Evolutionary conservation across 1,140 invertebrate genomes (phyloP).

Genomic region (Ditylenchus dipsaci): DNA sequence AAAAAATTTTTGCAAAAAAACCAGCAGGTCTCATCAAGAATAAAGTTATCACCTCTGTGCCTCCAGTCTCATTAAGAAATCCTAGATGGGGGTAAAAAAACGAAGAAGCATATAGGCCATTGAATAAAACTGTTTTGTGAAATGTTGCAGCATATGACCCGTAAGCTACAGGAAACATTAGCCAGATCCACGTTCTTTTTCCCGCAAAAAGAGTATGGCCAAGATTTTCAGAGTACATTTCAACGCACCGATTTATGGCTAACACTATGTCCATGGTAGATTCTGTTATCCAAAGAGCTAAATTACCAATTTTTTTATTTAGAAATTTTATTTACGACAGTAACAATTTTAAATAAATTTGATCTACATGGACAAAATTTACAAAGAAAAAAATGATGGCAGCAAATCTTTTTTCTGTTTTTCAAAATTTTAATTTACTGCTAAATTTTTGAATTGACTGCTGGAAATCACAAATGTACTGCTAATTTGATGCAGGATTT

Average conservation of each 20-base stretch:
- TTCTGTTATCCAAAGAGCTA: background rate
- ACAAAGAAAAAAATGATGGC: too few relatives aligned
- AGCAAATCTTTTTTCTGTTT: too few relatives aligned
- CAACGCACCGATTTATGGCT: background rate
- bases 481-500: too few relatives aligned
- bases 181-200: slow-evolving; percentile 28
- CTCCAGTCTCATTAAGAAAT: slow-evolving; percentile 15
- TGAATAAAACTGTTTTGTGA: slow-evolving; percentile 43
- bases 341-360: too few relatives aligned
- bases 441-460: too few relatives aligned
- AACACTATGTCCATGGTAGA: background rate
- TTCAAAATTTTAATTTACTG: too few relatives aligned
- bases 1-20: too few relatives aligned
- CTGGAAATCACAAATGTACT: too few relatives aligned
- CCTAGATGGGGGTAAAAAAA: slow-evolving; percentile 51
- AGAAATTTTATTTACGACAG: too few relatives aligned
- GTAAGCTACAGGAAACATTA: slow-evolving; percentile 21
- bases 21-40: background rate
- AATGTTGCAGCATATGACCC: slow-evolving; percentile 38
- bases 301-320: background rate
- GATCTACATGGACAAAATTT: too few relatives aligned
- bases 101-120: slow-evolving; percentile 22
- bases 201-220: slow-evolving; percentile 14
- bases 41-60: background rate
- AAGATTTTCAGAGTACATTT: background rate